phyloP scores from a whole-genome alignment of 1,140 invertebrate species.

The Drosophila pandora region DNA sequence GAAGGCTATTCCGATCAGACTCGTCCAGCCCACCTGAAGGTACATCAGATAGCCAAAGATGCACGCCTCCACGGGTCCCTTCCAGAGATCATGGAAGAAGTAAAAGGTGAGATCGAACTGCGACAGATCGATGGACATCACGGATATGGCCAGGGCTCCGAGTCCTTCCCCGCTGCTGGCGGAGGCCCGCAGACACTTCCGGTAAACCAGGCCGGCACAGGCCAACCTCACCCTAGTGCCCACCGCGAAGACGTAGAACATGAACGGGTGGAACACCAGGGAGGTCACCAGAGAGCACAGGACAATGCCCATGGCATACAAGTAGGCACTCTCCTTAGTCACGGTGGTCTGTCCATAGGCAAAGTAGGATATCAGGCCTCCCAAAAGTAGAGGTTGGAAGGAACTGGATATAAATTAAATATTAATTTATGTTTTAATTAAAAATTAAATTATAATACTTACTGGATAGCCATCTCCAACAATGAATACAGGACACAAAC shows the following conservation, averaged over 20 bases:
- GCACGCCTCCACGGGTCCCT: constrained; percentile 78
- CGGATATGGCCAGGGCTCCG: constrained; percentile 91
- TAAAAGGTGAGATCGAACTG: constrained; percentile 71
- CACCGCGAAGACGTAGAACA: constrained; percentile 87
- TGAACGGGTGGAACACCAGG: constrained; percentile 88
- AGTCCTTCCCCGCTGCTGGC: constrained; percentile 88
- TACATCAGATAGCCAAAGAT: constrained; percentile 85
- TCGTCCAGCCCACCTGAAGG: constrained; percentile 85
- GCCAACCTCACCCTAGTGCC: constrained; percentile 87
- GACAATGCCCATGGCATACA: constrained; percentile 86
- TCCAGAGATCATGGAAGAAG: constrained; percentile 76
- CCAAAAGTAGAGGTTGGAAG: constrained; percentile 87
- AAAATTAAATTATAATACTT: constrained; percentile 23
- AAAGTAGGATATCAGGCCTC: constrained; percentile 88
- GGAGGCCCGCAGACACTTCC: constrained; percentile 87
- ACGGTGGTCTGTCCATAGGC: constrained; percentile 68
- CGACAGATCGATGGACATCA: constrained; percentile 87
- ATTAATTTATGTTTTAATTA: not conserved
- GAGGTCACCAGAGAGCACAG: constrained; percentile 85
- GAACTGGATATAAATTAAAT: constrained; percentile 73
- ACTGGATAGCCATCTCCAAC: constrained; percentile 70
- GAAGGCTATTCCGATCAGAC: constrained; percentile 90
- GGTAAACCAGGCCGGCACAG: constrained; percentile 73
- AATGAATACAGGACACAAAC: constrained; percentile 61
- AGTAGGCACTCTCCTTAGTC: constrained; percentile 84